Evolutionary conservation across 2,113 vertebrate species (phyloP), one percentile per base, ranked within the genome.

Genomic region (Ctenomys sociabilis): DNA sequence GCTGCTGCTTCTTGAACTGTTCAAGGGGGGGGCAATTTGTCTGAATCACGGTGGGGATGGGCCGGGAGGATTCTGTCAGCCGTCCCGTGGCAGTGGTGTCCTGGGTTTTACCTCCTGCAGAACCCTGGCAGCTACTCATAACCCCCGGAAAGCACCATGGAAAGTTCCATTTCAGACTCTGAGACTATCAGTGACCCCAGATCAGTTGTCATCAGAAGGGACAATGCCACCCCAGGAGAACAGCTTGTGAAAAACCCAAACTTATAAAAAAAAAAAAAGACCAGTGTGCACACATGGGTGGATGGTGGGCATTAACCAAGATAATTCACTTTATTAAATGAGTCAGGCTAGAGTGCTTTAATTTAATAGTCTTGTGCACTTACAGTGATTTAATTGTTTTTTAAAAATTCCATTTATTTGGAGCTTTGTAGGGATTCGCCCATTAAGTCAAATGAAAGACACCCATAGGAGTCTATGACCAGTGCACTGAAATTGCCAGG

Each of bases 371-470:
- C 73, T 70, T 61, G 63, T 40, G 40, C 12, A 78, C 24, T 89
- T 85, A 52, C 0, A 89, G 5, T 83, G 77, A 92, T 90, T 94
- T 73, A 43, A 91, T 88, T 93, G 91, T 96, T 64, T 0, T 28
- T 37, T 6, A 10, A 72, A 94, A 96, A 95, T 88, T 88, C 78
- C 66, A 89, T 88, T 97, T 95, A 72, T 45, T 59, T 83, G 66
- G 84, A 94, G 94, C n/a, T 90, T 96, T 70, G 81, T 21, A 86
- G 57, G 90, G 86, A 93, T 11, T 83, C 10, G 17, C 61, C 78
- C 75, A 40, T 89, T 93, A 61, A 95, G 82, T 40, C 24, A 75
- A 85, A 49, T 75, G 35, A 93, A 22, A 91, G 7, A 87, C 45
- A 68, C 59, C 59, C 94, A 28, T n/a, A 68, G 12, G 70, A 73